Conservation (phyloP, 2,797 vertebrate genomes). For the Smutsia temminckii region DNA sequence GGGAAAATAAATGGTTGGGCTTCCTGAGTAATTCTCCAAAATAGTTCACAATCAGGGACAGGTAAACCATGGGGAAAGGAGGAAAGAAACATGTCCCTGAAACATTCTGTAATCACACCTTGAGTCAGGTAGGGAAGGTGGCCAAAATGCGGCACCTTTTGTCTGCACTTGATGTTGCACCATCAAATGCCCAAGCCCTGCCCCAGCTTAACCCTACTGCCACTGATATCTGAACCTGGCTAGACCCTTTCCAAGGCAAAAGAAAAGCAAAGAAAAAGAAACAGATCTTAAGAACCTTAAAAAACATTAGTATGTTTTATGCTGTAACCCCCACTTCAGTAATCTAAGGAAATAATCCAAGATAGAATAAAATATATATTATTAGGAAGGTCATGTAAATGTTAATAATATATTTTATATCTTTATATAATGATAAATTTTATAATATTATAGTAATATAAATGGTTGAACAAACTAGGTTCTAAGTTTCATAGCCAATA, state of each 20-base stretch:
- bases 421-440: too few relatives aligned
- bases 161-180: not conserved
- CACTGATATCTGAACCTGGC: not conserved
- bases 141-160: too few relatives aligned
- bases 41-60: not conserved
- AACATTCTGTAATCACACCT: not conserved
- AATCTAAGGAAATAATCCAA: not conserved
- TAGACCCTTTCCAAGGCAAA: not conserved
- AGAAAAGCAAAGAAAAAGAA: not conserved
- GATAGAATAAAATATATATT: not conserved
- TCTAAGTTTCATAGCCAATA: slow-evolving; percentile 7
- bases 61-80: not conserved
- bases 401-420: not conserved
- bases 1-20: not conserved
- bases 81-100: not conserved
- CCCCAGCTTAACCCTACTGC: not conserved
- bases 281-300: not conserved
- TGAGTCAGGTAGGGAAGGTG: not conserved
- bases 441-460: not conserved
- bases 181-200: not conserved
- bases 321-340: not conserved
- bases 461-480: not conserved
- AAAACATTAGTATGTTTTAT: not conserved
- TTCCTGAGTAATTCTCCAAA: not conserved
- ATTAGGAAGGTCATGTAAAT: not conserved